A percentile compares a stretch with the other conserved stretches of the same genome.
Evolutionary conservation across 1,140 invertebrate genomes (phyloP).

Genomic region (Hycleus phaleratus): DNA sequence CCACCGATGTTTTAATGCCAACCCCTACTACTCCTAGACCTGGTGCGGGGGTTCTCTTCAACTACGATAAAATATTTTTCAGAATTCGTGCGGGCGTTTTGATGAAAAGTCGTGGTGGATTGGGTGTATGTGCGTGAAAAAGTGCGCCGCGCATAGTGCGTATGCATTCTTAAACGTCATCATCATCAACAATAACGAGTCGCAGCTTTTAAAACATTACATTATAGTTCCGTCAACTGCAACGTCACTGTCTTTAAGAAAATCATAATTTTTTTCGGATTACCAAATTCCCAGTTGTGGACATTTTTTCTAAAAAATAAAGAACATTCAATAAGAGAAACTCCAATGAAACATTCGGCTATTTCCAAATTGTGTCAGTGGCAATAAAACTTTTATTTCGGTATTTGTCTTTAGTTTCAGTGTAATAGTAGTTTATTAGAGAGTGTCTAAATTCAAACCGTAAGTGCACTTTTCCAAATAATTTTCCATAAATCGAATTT

Average conservation of each 20-base stretch:
- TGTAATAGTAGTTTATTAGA: background rate
- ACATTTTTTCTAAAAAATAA: too few relatives aligned
- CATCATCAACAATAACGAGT: slow-evolving; percentile 7
- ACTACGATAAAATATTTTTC: slow-evolving; percentile 35
- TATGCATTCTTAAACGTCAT: slow-evolving; percentile 21
- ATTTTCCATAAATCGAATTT: too few relatives aligned
- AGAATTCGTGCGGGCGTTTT: slow-evolving; percentile 42
- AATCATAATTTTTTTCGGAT: background rate
- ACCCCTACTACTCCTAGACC: slow-evolving; percentile 21
- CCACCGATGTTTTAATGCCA: background rate
- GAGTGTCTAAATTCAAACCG: background rate
- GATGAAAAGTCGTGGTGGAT: slow-evolving; percentile 30
- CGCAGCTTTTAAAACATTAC: slow-evolving; percentile 10
- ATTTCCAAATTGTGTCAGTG: too few relatives aligned
- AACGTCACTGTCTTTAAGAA: slow-evolving; percentile 14
- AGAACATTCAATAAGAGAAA: too few relatives aligned
- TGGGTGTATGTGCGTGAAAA: slow-evolving; percentile 25
- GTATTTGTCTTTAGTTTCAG: too few relatives aligned
- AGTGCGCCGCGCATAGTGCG: slow-evolving; percentile 30
- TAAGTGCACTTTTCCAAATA: background rate
- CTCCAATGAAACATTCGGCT: too few relatives aligned
- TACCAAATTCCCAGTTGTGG: too few relatives aligned
- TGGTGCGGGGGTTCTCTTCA: slow-evolving; percentile 24
- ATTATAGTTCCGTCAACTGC: slow-evolving; percentile 21
- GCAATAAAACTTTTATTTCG: too few relatives aligned